Percentiles rank a stretch among this genome's conserved stretches.
These are phyloP conservation scores for Aphis gossypii DNA, from an alignment of 1,140 invertebrate genomes.

Conservation along the genomic window DNA sequence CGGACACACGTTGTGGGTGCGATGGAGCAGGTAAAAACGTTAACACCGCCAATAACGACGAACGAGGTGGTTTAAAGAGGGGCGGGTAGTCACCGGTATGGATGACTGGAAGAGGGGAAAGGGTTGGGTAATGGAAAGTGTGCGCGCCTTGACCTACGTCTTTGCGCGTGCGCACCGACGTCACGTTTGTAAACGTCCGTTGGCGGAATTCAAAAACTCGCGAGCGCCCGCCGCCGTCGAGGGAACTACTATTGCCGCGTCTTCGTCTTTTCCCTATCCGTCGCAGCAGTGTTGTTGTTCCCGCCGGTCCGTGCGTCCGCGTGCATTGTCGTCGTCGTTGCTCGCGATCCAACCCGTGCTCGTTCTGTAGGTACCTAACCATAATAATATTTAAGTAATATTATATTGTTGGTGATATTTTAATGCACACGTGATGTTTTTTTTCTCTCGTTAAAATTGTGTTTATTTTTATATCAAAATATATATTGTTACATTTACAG, in stretches of 20 bases:
- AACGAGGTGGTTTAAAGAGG: neutral
- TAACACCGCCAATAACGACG: neutral
- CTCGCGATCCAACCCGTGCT: neutral
- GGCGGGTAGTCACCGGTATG: too few species aligned
- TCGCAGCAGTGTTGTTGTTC: slow-evolving; percentile 29
- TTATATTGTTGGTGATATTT: neutral
- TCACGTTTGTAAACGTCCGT: slow-evolving; percentile 21
- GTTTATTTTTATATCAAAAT: neutral
- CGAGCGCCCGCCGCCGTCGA: neutral
- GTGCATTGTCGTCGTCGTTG: neutral
- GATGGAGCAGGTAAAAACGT: neutral
- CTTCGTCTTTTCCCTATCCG: neutral
- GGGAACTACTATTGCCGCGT: neutral
- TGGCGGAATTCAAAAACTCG: slow-evolving; percentile 49
- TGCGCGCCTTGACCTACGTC: slow-evolving; percentile 41
- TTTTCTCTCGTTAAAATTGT: slow-evolving; percentile 3
- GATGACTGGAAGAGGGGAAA: too few species aligned
- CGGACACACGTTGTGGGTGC: neutral
- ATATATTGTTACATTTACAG: neutral
- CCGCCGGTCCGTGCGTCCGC: neutral
- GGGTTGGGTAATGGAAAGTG: slow-evolving; percentile 23
- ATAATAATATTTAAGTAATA: neutral
- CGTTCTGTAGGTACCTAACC: neutral
- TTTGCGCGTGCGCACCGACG: neutral
- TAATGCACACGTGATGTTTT: neutral